phyloP scores from a whole-genome alignment of 2,888 invertebrate species.

The Caenorhabditis zanzibari region DNA sequence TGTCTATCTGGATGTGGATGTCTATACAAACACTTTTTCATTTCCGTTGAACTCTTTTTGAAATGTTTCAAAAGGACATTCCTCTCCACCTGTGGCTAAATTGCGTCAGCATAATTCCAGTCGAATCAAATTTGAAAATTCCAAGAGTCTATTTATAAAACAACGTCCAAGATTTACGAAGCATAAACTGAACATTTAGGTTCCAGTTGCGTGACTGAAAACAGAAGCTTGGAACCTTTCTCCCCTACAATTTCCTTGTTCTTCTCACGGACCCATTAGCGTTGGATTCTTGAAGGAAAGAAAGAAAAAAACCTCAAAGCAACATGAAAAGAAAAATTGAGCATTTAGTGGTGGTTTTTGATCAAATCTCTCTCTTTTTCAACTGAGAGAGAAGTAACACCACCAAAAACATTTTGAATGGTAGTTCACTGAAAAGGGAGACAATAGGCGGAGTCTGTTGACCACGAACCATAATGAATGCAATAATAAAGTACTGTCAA shows the following conservation, averaged over 20 bases:
- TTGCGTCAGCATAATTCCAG: neutral
- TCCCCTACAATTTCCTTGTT: slow-evolving; percentile 30
- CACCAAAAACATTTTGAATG: slow-evolving; percentile 8
- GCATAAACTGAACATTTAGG: slow-evolving; percentile 20
- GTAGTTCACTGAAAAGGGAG: slow-evolving; percentile 4
- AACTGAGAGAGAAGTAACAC: neutral
- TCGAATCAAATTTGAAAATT: neutral
- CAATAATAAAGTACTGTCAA: slow-evolving; percentile 29
- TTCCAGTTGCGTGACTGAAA: slow-evolving; percentile 29
- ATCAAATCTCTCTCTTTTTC: slow-evolving; percentile 12
- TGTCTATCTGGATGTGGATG: neutral
- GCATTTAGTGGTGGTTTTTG: slow-evolving; percentile 34
- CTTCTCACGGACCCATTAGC: slow-evolving; percentile 50
- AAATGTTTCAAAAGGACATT: slow-evolving; percentile 5
- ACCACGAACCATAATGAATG: slow-evolving; percentile 25
- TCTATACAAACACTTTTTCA: slow-evolving; percentile 25
- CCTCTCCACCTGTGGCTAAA: neutral
- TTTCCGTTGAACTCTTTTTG: neutral
- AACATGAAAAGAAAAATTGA: slow-evolving; percentile 19
- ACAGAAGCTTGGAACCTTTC: slow-evolving; percentile 21
- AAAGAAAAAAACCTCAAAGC: neutral
- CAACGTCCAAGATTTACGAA: neutral
- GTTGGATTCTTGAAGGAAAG: slow-evolving; percentile 1
- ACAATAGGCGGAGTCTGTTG: slow-evolving; percentile 2
- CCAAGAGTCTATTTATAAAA: neutral